Conservation (phyloP, 2,888 invertebrate genomes). For the Chrysomela aeneicollis region DNA sequence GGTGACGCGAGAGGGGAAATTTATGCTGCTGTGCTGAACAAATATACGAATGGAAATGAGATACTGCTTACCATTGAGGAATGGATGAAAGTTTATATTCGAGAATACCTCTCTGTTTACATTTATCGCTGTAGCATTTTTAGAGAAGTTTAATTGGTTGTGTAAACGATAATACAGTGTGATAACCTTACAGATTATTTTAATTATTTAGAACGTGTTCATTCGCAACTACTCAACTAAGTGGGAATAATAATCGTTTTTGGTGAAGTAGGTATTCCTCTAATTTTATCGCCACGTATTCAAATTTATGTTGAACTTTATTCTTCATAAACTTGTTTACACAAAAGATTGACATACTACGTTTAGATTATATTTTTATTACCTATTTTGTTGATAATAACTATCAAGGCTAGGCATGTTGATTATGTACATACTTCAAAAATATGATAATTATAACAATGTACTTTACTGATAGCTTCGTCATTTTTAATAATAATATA, state of each 20-base stretch:
- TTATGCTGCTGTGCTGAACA: conserved; percentile 42
- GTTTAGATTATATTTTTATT: no score
- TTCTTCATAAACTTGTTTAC: not conserved
- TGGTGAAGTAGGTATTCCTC: no score
- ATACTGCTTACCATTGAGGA: conserved; percentile 36
- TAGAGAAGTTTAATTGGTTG: conserved; percentile 36
- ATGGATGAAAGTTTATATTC: conserved; percentile 25
- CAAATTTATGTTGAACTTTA: not conserved
- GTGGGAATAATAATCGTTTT: conserved; percentile 9
- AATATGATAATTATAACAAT: no score
- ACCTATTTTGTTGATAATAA: no score
- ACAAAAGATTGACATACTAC: not conserved
- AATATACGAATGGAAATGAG: conserved; percentile 44
- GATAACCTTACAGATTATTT: conserved; percentile 12
- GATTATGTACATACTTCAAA: no score
- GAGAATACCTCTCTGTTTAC: conserved; percentile 24
- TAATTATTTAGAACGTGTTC: conserved; percentile 10
- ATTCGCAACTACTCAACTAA: not conserved
- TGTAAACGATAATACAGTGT: conserved; percentile 5
- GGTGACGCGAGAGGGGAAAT: conserved; percentile 55
- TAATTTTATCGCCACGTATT: no score
- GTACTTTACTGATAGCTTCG: no score
- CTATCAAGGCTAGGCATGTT: no score
- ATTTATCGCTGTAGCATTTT: conserved; percentile 38
- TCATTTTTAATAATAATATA: no score